Percentiles rank a stretch among this genome's conserved stretches.
Evolutionary conservation across 2,113 vertebrate species (phyloP).

Genomic region (Atractosteus spatula): DNA sequence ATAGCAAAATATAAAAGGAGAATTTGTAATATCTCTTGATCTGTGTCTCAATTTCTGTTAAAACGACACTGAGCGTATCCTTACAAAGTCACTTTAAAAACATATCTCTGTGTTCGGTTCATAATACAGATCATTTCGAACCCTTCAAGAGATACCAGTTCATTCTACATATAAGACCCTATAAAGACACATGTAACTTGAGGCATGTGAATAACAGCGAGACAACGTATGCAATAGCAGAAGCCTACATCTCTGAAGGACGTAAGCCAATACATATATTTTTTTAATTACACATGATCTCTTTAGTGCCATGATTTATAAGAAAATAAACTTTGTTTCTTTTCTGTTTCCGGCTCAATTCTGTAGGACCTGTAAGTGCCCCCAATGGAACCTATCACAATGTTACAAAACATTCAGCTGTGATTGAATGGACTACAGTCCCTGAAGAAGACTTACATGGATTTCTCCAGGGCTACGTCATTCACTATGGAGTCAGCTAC

Average conservation of each 20-base stretch:
- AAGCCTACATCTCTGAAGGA: conserved; percentile 66
- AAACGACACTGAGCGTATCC: too few species aligned
- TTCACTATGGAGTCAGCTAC: conserved; percentile 51
- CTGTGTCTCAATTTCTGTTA: too few species aligned
- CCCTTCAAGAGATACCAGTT: conserved; percentile 60
- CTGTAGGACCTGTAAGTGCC: conserved; percentile 64
- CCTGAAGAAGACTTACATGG: conserved; percentile 63
- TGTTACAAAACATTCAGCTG: conserved; percentile 54
- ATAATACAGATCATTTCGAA: conserved; percentile 49
- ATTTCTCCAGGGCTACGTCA: conserved; percentile 69
- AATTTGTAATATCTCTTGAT: too few species aligned
- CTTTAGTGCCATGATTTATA: too few species aligned
- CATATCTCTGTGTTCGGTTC: too few species aligned
- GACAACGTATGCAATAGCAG: conserved; percentile 53
- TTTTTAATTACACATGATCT: too few species aligned
- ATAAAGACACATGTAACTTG: conserved; percentile 57
- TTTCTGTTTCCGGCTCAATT: neutral
- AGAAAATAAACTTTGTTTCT: neutral
- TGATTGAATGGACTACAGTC: conserved; percentile 67
- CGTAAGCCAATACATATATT: conserved; percentile 45
- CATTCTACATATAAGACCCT: conserved; percentile 45
- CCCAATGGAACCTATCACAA: conserved; percentile 63
- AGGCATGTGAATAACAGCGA: conserved; percentile 57
- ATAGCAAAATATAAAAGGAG: too few species aligned
- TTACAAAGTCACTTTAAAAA: too few species aligned